phyloP scores from a whole-genome alignment of 2,113 vertebrate genomes.

The Notiomystis cincta region DNA sequence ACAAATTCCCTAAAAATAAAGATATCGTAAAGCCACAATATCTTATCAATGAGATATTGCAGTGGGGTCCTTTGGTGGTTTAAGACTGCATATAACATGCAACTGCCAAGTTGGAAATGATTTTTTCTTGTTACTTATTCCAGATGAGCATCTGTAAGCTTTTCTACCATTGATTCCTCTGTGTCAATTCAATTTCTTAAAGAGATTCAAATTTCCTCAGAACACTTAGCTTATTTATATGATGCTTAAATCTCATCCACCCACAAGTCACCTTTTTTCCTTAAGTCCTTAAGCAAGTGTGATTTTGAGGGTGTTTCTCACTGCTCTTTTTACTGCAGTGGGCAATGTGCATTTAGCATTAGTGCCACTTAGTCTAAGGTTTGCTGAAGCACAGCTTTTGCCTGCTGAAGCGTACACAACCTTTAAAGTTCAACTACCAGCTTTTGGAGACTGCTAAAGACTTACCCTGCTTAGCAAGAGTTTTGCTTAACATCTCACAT shows the following conservation, averaged over 20 bases:
- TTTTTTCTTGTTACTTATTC: neutral
- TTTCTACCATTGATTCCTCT: neutral
- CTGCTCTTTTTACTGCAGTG: conserved; percentile 28
- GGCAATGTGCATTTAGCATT: conserved; percentile 30
- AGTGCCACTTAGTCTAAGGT: neutral
- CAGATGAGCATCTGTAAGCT: neutral
- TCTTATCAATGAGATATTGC: neutral
- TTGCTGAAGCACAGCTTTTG: conserved; percentile 26
- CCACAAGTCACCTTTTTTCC: conserved; percentile 50
- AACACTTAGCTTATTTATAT: conserved; percentile 51
- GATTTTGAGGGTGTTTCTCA: neutral
- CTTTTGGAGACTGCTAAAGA: neutral
- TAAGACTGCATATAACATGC: neutral
- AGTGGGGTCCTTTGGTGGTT: neutral
- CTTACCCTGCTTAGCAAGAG: neutral
- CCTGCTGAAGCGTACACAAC: neutral
- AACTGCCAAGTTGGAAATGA: neutral
- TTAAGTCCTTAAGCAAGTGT: conserved; percentile 47
- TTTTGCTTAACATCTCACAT: neutral
- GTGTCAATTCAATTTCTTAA: neutral
- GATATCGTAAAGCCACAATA: neutral
- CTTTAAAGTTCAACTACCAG: conserved; percentile 19
- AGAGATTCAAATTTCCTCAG: neutral
- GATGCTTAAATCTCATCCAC: conserved; percentile 47
- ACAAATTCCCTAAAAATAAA: neutral